Conservation (phyloP, 2,113 vertebrate species). For the Oryctolagus cuniculus region mOryCun1.1 NC_091435.1:37236001-37236500, state of each 20-base stretch:
- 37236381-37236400: slow-evolving; percentile 70
- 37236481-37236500: slow-evolving; percentile 57
- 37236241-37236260: slow-evolving; percentile 70
- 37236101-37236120: not conserved
- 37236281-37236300: slow-evolving; percentile 60
- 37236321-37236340: slow-evolving; percentile 63
- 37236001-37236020: not conserved
- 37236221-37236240: slow-evolving; percentile 66
- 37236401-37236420: slow-evolving; percentile 63
- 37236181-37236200: not conserved
- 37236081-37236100: slow-evolving; percentile 32
- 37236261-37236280: slow-evolving; percentile 56
- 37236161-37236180: not conserved
- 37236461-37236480: not conserved
- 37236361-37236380: slow-evolving; percentile 79
- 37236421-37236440: slow-evolving; percentile 50
- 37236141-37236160: not conserved
- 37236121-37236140: not conserved
- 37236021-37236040: not conserved
- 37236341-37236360: slow-evolving; percentile 78
- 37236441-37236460: not conserved
- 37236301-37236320: slow-evolving; percentile 61
- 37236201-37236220: not conserved
- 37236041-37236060: not conserved
- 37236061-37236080: not conserved